Conservation (phyloP, 2,113 vertebrate species). For the Zosterops hypoxanthus region DNA sequence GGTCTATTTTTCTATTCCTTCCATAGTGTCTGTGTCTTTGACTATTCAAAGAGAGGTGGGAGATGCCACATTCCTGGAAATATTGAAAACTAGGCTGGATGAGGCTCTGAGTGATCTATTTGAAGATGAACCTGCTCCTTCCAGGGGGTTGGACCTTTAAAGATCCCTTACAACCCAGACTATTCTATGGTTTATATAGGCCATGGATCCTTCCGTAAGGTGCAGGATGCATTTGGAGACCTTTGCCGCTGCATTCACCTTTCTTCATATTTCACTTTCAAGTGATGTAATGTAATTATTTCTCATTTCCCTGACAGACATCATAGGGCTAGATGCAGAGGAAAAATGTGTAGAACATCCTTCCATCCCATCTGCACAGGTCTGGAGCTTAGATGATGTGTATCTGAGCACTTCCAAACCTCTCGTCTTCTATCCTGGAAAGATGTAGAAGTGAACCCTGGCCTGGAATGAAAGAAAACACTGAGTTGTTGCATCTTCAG, state of each 20-base stretch:
- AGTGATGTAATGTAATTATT: not conserved
- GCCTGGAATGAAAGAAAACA: not conserved
- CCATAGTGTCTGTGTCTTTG: not conserved
- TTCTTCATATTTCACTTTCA: not conserved
- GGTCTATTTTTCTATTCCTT: not conserved
- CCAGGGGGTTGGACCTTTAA: not conserved
- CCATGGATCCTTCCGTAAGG: not conserved
- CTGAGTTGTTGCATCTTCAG: not conserved
- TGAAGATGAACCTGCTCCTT: not conserved
- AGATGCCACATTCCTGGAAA: not conserved
- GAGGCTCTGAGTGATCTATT: not conserved
- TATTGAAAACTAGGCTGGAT: not conserved
- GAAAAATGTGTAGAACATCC: not conserved
- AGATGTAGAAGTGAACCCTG: not conserved
- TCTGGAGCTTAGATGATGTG: not conserved
- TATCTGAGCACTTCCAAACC: not conserved
- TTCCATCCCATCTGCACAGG: not conserved
- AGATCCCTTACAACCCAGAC: not conserved
- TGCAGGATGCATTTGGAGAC: not conserved
- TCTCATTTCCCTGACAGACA: not conserved
- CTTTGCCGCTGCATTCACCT: not conserved
- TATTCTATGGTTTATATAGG: not conserved
- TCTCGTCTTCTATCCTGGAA: not conserved
- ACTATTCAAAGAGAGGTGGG: not conserved
- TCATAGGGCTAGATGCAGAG: not conserved